Base-by-base conservation (phyloP, 2,797 vertebrate genomes). In the Halcyon badia region DNA sequence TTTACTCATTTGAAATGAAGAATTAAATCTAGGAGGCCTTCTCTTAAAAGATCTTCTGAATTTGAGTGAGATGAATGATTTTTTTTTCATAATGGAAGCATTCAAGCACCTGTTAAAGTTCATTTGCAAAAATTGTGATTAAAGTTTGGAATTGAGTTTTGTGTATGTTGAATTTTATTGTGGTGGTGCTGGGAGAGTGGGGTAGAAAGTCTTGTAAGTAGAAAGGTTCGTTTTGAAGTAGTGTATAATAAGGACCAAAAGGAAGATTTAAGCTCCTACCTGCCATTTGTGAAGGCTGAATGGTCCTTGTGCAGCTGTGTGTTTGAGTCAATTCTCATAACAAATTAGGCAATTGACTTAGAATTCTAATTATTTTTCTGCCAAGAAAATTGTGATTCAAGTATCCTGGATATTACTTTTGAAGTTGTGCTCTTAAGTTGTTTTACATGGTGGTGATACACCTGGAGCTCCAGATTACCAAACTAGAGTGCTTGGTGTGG, bases 361-460 rank as follows among this genome's bases (percentile, higher is more conserved):
- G 14, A 80, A 49, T 35, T 76, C 48, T 39, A 8, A 22, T 52
- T 66, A 12, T n/a, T 75, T 70, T 89, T 86, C 19, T 89, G 62
- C 9, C n/a, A 37, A 54, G 39, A 51, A 83, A 44, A 35, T 28
- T 39, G 14, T 42, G 28, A 20, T 30, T 60, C 28, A 10, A 22
- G 18, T 54, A 33, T 88, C 16, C 21, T 68, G 58, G 17, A 17
- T 86, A 9, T 73, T 78, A 35, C 42, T 89, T 68, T 28, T 61
- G 60, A 26, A 51, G 6, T 42, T 81, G 46, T 73, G 41, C 61
- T 70, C 3, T 35, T 21, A 13, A 51, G 24, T 49, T 82, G 25
- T 41, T 80, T 37, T 33, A 31, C 0, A 0, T 60, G 44, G 2
- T 65, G 21, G 6, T 19, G 61, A 4, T 39, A 10, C 3, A 22